Percentiles rank a stretch among this genome's conserved stretches.
Evolutionary conservation across 37 sponge, comb jelly and placozoan genomes (phyloP).

Genomic region (Beroe forskalii): DNA sequence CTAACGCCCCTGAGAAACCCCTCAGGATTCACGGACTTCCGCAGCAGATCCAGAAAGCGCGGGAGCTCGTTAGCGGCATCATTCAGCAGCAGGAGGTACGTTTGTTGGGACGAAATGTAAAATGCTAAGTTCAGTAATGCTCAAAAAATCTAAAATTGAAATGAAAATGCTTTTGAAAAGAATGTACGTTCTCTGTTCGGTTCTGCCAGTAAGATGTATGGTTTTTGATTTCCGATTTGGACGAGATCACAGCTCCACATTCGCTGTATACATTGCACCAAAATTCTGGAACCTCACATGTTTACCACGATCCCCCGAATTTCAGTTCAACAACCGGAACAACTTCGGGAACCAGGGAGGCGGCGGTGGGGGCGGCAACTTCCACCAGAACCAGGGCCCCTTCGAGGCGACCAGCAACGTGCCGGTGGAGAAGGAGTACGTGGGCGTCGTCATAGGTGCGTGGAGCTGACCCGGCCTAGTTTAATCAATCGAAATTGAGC

Average conservation of each 20-base stretch:
- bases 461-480: no score
- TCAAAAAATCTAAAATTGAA: no score
- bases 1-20: constrained; percentile 87
- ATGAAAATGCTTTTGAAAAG: no score
- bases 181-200: no score
- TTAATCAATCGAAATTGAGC: no score
- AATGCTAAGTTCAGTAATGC: no score
- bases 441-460: constrained; percentile 51
- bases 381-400: constrained; percentile 48
- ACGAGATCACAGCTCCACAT: no score
- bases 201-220: no score
- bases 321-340: constrained; percentile 18
- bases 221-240: no score
- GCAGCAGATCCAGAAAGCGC: constrained; percentile 44
- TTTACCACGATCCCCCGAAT: not conserved
- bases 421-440: constrained; percentile 35
- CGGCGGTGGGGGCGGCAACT: constrained; percentile 32
- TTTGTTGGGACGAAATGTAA: no score
- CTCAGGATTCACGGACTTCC: constrained; percentile 74
- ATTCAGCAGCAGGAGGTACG: constrained; percentile 61
- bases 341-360: not conserved
- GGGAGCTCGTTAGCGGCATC: constrained; percentile 49
- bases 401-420: constrained; percentile 35
- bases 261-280: no score
- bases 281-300: no score